Evolutionary conservation across 2,888 invertebrate species (phyloP), one percentile per base, ranked within the genome.

Genomic region (Tetanocera ferruginea): DNA sequence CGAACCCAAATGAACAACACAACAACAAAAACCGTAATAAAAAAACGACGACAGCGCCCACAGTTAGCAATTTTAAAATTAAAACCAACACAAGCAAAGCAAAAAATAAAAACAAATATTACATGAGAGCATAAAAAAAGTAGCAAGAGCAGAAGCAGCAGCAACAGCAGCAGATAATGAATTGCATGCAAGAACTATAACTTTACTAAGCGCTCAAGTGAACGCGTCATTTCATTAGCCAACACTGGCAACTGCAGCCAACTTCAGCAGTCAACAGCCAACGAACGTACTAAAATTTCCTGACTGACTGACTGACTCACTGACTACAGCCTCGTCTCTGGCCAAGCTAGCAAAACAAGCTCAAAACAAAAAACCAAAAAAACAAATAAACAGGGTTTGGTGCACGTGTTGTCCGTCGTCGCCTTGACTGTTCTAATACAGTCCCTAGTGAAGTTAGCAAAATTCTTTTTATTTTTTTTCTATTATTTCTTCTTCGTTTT

Each of bases 11-110:
- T 31, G 31, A 11, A 43, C 43, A 67, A 37, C 49, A 19, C 67
- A 67, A 23, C 43, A 19, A 19, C 37, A 34, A 64, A 43, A 34
- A 28, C 31, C n/a, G n/a, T n/a, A n/a, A n/a, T n/a, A n/a, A n/a
- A n/a, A n/a, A n/a, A 31, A 17, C 19, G 19, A 37, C 70, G 19
- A 71, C 71, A 34, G 25, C 72, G 25, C 57, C 60, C 57, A 72
- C 60, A 72, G 31, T 57, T 37, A 43, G 72, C 25, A 72, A 72
- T 72, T 72, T 72, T 37, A 72, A 72, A 60, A 72, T 60, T 72
- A 72, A 60, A 19, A 57, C 31, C 60, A 37, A 9, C 60, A 19
- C 31, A 31, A 62, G 17, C 1, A 17, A 62, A 31, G 11, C 6
- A 17, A 62, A 62, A 31, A 31, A n/a, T 19, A 69, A 5, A 9